These are phyloP conservation scores for Tiliacea aurago DNA, from an alignment of 2,888 invertebrate species.

Conservation along the genomic window DNA sequence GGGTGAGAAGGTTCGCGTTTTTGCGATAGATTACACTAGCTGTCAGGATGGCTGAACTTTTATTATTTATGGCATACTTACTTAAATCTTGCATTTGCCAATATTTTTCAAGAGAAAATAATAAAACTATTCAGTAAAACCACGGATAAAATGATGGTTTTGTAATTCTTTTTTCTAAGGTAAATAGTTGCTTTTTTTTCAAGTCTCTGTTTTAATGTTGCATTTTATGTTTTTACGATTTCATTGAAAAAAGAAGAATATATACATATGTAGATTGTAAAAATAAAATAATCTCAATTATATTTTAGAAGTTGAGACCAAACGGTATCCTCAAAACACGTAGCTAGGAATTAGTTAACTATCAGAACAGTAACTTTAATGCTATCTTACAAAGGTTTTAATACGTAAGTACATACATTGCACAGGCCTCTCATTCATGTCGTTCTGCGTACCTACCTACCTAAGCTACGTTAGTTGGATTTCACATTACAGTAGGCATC, in stretches of 20 bases:
- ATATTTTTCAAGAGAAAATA: not conserved
- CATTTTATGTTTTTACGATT: not conserved
- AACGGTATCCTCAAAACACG: not conserved
- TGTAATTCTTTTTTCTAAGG: too few species aligned
- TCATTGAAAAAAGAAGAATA: not conserved
- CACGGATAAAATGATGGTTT: not conserved
- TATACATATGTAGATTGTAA: not conserved
- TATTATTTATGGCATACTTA: conserved; percentile 22
- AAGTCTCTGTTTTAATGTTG: not conserved
- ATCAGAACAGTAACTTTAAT: not conserved
- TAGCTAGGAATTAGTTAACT: not conserved
- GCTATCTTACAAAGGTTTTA: not conserved
- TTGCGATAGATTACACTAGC: conserved; percentile 45
- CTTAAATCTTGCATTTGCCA: not conserved
- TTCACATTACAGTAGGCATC: too few species aligned
- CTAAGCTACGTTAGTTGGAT: too few species aligned
- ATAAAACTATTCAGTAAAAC: not conserved
- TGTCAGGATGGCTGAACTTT: conserved; percentile 21
- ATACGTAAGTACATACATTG: too few species aligned
- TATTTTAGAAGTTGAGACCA: not conserved
- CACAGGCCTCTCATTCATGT: too few species aligned
- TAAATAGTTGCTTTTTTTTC: not conserved
- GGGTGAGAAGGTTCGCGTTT: conserved; percentile 45
- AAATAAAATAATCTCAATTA: not conserved
- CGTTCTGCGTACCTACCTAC: too few species aligned